Evolutionary conservation across 2,113 vertebrate genomes (phyloP), one percentile per base, ranked within the genome.

Genomic region (Ophiodon elongatus): DNA sequence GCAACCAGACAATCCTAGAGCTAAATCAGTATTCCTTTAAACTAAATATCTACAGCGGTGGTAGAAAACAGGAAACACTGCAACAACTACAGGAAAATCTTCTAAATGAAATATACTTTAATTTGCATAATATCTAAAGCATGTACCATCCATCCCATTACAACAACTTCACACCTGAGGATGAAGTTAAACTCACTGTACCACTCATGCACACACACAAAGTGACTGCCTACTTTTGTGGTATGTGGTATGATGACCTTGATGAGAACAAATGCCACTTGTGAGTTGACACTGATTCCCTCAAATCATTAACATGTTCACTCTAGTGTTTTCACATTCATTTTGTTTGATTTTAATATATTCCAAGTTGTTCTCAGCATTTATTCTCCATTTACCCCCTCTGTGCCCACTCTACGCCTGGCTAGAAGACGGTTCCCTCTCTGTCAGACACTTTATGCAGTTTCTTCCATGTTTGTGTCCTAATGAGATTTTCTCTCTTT

Each of bases 381-480:
- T 76, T 76, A 63, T 84, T 82, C 75, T 68, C 45, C 59, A 67
- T 86, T 88, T 71, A 82, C 57, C 65, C 43, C 83, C 78, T 76
- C 65, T 73, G 35, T 33, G 80, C 68, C 19, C 33, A 21, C 63
- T 70, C 29, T 25, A 69, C 19, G 63, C 39, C 27, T 66, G 74
- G 54, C 65, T 79, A 45, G 54, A 69, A 37, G 64, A 75, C 57
- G 66, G 9, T 21, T 71, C 25, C 57, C 35, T 45, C 43, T 43
- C 21, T 81, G 77, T 80, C 56, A 59, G 50, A 60, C 27, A 23
- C 23, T 41, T 67, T 71, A 33, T 64, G 74, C 80, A 64, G 21
- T 84, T 86, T 70, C 41, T 37, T 50, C 54, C 23, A 76, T 54
- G 33, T 45, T 74, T 83, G 68, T 73, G 74, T 47, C 63, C 68